Evolutionary conservation across 2,888 invertebrate species (phyloP).

Genomic region (Dasysyrphus tricinctus): DNA sequence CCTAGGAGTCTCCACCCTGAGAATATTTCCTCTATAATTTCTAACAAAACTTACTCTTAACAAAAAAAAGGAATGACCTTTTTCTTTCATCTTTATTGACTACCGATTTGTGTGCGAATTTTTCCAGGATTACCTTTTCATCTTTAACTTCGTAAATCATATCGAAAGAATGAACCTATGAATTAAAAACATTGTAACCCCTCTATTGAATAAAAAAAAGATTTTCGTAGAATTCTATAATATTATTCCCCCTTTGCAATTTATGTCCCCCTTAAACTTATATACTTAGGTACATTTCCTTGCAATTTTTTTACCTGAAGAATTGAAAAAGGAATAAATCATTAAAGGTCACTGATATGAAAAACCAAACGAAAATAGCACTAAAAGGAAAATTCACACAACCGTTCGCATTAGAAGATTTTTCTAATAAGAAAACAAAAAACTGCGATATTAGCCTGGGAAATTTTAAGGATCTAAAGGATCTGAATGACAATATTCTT

Average conservation of each 20-base stretch:
- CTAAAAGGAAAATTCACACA: constrained; percentile 25
- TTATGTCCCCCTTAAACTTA: constrained; percentile 28
- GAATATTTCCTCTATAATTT: constrained; percentile 56
- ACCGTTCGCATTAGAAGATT: not conserved
- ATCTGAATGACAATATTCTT: constrained; percentile 1
- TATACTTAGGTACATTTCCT: not conserved
- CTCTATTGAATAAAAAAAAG: constrained; percentile 43
- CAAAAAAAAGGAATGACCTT: constrained; percentile 24
- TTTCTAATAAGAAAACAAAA: constrained; percentile 3
- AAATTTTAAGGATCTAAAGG: not conserved
- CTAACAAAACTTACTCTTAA: constrained; percentile 9
- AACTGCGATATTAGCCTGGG: constrained; percentile 14
- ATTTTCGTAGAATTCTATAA: constrained; percentile 35
- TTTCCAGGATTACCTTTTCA: constrained; percentile 43
- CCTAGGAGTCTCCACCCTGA: constrained; percentile 36
- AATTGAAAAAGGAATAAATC: constrained; percentile 61
- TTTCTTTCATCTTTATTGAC: constrained; percentile 18
- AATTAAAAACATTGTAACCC: constrained; percentile 60
- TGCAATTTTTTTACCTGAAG: constrained; percentile 34
- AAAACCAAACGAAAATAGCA: not conserved
- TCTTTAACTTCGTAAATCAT: constrained; percentile 41
- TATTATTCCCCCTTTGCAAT: constrained; percentile 29
- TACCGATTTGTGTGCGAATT: constrained; percentile 58
- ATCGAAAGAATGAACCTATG: not conserved
- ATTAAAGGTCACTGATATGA: constrained; percentile 46